phyloP scores from a whole-genome alignment of 2,113 vertebrate genomes.

The Amphilophus citrinellus region DNA sequence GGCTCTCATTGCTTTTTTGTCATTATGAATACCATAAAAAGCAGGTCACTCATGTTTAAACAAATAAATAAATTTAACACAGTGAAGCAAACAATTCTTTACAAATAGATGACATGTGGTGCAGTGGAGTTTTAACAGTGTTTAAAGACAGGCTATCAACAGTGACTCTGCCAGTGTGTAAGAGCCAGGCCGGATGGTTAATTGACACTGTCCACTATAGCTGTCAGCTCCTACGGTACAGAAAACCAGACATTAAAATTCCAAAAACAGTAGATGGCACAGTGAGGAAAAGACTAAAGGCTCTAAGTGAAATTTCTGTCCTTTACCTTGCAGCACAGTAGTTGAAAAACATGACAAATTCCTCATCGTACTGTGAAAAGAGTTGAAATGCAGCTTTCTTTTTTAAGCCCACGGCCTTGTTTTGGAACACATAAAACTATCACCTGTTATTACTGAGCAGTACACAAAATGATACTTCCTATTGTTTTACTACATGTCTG shows the following conservation, averaged over 20 bases:
- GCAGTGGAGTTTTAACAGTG: slow-evolving; percentile 19
- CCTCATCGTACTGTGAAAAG: slow-evolving; percentile 62
- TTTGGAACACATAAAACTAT: neutral
- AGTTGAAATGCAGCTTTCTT: slow-evolving; percentile 39
- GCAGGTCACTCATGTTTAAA: neutral
- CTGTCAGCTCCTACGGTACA: slow-evolving; percentile 22
- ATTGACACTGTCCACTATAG: slow-evolving; percentile 36
- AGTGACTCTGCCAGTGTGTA: neutral
- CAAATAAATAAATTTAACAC: neutral
- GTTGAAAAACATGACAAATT: slow-evolving; percentile 73
- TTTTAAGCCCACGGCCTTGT: slow-evolving; percentile 25
- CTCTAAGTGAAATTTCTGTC: slow-evolving; percentile 41
- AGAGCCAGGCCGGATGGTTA: slow-evolving; percentile 22
- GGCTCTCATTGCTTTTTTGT: slow-evolving; percentile 16
- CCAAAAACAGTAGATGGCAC: slow-evolving; percentile 47
- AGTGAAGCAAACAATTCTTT: slow-evolving; percentile 26
- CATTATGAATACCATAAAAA: slow-evolving; percentile 27
- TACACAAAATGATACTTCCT: neutral
- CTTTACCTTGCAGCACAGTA: slow-evolving; percentile 15
- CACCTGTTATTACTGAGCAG: neutral
- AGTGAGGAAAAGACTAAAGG: slow-evolving; percentile 44
- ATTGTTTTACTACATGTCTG: neutral
- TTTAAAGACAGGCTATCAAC: slow-evolving; percentile 7
- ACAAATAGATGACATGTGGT: neutral
- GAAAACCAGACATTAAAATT: slow-evolving; percentile 72